These are phyloP conservation scores for Polydrusus pterygomalis DNA, from an alignment of 2,888 invertebrate genomes.

Conservation along the genomic window DNA sequence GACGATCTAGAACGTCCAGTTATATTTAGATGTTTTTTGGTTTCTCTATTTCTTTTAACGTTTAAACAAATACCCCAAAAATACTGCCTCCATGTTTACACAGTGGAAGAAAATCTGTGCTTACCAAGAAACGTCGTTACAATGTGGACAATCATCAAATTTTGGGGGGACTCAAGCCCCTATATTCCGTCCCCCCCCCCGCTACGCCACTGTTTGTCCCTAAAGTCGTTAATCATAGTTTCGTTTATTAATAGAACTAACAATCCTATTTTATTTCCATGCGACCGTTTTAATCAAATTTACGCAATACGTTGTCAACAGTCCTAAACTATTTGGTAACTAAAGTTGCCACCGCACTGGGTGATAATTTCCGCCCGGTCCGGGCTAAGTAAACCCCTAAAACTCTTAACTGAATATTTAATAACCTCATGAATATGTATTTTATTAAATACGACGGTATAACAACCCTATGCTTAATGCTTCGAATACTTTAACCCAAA, in stretches of 20 bases:
- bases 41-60: too few species aligned
- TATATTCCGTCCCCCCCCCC: too few species aligned
- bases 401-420: constrained; percentile 60
- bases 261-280: not conserved
- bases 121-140: too few species aligned
- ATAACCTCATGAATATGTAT: constrained; percentile 60
- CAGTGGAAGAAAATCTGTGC: too few species aligned
- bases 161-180: too few species aligned
- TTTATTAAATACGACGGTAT: constrained; percentile 56
- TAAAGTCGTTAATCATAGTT: too few species aligned
- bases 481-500: constrained; percentile 40
- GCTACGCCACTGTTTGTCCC: too few species aligned
- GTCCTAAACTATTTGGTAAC: constrained; percentile 47
- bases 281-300: constrained; percentile 25
- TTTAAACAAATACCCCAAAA: too few species aligned
- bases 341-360: constrained; percentile 35
- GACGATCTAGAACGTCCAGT: too few species aligned
- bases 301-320: constrained; percentile 45
- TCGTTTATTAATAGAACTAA: not conserved
- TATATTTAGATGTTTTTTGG: too few species aligned
- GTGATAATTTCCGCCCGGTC: constrained; percentile 51
- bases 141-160: too few species aligned
- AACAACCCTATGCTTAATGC: constrained; percentile 50
- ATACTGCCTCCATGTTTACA: too few species aligned
- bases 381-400: constrained; percentile 57